Percentiles rank a stretch among this genome's conserved stretches.
These are phyloP conservation scores for Paratrypauchen microcephalus DNA, from an alignment of 2,797 vertebrate species.

Conservation along the genomic window DNA sequence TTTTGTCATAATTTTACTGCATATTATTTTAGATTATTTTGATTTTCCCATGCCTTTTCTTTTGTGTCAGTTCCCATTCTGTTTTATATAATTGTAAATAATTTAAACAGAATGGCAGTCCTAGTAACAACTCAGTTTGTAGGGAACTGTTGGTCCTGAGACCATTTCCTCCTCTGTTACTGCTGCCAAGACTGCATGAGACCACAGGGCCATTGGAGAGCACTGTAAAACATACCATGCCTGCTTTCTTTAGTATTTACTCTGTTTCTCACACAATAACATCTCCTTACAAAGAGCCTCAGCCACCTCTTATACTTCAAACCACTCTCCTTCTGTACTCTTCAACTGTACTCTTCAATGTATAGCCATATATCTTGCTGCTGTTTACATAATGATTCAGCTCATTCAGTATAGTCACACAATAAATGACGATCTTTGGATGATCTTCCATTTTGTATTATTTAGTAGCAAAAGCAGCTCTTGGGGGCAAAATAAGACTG, in stretches of 20 bases:
- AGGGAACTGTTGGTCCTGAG: neutral
- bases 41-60: neutral
- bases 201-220: neutral
- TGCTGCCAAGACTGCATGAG: neutral
- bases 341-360: neutral
- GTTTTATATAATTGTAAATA: neutral
- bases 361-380: neutral
- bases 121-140: neutral
- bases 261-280: slow-evolving; percentile 14
- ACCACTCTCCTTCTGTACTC: neutral
- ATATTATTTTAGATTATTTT: neutral
- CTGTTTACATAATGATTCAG: slow-evolving; percentile 1
- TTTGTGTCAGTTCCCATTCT: neutral
- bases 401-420: neutral
- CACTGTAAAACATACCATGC: slow-evolving; percentile 8
- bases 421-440: neutral
- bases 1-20: neutral
- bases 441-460: neutral
- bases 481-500: too few relatives aligned
- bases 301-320: slow-evolving; percentile 8
- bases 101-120: neutral
- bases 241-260: slow-evolving; percentile 13
- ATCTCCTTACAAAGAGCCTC: slow-evolving; percentile 22
- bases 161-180: neutral
- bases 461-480: too few relatives aligned